Percentiles rank a stretch among this genome's conserved stretches.
Evolutionary conservation across 2,113 vertebrate species (phyloP).

Genomic region (human (Homo sapiens)): GRCh38 chr17:42503501-42504000

Average conservation of each 20-base stretch:
- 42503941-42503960: neutral
- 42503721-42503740: neutral
- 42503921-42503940: too few relatives aligned
- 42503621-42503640: neutral
- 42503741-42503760: slow-evolving; percentile 4
- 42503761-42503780: neutral
- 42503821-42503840: neutral
- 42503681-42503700: neutral
- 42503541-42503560: slow-evolving; percentile 37
- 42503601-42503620: neutral
- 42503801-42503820: neutral
- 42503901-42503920: neutral
- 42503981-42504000: neutral
- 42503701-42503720: neutral
- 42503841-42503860: neutral
- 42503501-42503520: neutral
- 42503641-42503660: neutral
- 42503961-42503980: neutral
- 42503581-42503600: neutral
- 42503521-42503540: slow-evolving; percentile 5
- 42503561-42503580: neutral
- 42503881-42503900: neutral
- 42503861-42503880: neutral
- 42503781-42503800: neutral
- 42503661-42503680: neutral